A percentile compares a stretch with the other conserved stretches of the same genome.
These are phyloP conservation scores for Trachelus iudaicus DNA, from an alignment of 2,888 invertebrate species.

Conservation along the genomic window DNA sequence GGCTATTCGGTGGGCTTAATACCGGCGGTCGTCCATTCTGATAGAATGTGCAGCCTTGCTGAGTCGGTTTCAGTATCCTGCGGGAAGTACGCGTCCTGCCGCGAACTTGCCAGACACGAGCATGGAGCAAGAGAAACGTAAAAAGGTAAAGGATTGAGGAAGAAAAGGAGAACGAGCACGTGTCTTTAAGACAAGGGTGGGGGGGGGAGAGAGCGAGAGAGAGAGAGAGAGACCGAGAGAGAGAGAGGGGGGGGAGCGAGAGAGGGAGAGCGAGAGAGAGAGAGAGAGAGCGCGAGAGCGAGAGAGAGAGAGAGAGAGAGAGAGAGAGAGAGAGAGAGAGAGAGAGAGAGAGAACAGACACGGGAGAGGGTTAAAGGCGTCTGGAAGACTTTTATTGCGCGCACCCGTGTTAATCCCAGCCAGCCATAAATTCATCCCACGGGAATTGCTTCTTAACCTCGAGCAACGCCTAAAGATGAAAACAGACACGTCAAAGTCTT, in stretches of 20 bases:
- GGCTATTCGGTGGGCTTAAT: slow-evolving; percentile 48
- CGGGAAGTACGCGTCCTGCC: slow-evolving; percentile 1
- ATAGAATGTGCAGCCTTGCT: slow-evolving; percentile 7
- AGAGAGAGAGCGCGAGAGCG: neutral
- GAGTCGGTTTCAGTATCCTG: neutral
- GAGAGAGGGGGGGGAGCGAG: too few species aligned
- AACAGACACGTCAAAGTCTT: slow-evolving; percentile 41
- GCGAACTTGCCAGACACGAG: neutral
- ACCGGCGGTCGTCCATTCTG: slow-evolving; percentile 25
- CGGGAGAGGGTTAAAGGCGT: slow-evolving; percentile 21
- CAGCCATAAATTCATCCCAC: slow-evolving; percentile 55
- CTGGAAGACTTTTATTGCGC: slow-evolving; percentile 52
- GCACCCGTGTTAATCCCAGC: slow-evolving; percentile 49
- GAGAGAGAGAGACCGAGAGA: too few species aligned
- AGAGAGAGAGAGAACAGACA: neutral
- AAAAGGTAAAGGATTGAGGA: neutral
- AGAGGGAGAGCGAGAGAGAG: too few species aligned
- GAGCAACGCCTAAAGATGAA: slow-evolving; percentile 27
- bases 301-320: neutral
- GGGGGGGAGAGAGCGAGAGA: neutral
- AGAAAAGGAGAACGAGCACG: neutral
- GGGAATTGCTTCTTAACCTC: slow-evolving; percentile 56
- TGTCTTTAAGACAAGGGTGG: neutral
- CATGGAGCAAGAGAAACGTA: neutral
- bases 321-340: neutral